A percentile compares a stretch with the other conserved stretches of the same genome.
Evolutionary conservation across 2,113 vertebrate genomes (phyloP).

Genomic region (Megaleporinus macrocephalus): DNA sequence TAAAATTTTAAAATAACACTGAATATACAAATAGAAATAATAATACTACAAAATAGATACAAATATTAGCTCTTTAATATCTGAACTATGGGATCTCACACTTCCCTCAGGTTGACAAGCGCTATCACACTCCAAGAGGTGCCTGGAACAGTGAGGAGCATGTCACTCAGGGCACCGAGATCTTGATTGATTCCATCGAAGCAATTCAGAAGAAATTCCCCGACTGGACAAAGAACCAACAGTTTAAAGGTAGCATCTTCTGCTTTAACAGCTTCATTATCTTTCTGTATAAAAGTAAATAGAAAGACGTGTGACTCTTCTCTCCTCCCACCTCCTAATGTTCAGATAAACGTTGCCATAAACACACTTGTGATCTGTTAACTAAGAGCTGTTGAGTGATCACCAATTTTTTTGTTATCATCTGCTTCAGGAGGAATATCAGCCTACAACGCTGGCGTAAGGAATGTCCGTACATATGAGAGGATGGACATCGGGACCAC

Average conservation of each 20-base stretch:
- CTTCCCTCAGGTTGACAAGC: conserved; percentile 72
- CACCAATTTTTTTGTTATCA: not conserved
- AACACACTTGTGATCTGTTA: too few relatives aligned
- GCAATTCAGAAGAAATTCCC: conserved; percentile 71
- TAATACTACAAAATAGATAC: too few relatives aligned
- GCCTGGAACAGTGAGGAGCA: conserved; percentile 78
- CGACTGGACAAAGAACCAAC: conserved; percentile 67
- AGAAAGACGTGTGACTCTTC: too few relatives aligned
- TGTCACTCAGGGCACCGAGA: conserved; percentile 70
- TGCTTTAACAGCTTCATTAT: not conserved
- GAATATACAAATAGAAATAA: too few relatives aligned
- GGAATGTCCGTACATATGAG: conserved; percentile 58
- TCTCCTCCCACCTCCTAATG: too few relatives aligned
- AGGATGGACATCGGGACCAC: conserved; percentile 57
- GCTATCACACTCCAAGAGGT: conserved; percentile 55
- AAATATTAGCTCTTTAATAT: too few relatives aligned
- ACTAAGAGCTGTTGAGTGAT: too few relatives aligned
- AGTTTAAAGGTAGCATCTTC: conserved; percentile 75
- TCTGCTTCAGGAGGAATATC: conserved; percentile 66
- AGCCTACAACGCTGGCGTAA: conserved; percentile 65
- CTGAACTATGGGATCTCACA: too few relatives aligned
- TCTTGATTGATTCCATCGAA: conserved; percentile 66
- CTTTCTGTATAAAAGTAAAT: too few relatives aligned
- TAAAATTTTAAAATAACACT: too few relatives aligned
- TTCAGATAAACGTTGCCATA: too few relatives aligned